Evolutionary conservation across 2,888 invertebrate species (phyloP).

Genomic region (Chydorus sphaericus): DNA sequence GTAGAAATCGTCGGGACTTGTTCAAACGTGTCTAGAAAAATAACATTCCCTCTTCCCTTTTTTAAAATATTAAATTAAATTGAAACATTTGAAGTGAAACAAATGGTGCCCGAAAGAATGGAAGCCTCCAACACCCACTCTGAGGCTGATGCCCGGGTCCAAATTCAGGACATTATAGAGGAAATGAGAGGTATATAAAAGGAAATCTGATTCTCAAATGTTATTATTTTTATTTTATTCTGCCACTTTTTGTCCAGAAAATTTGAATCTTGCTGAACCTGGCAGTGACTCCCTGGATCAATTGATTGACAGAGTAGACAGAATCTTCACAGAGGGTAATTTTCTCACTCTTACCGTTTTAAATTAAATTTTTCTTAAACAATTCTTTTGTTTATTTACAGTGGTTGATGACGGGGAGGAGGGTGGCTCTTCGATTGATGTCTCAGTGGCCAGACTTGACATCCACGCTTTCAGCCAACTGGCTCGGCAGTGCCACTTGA

Average conservation of each 20-base stretch:
- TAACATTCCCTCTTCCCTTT: background rate
- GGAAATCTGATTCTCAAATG: no score
- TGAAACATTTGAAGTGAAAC: no score
- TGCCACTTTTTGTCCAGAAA: no score
- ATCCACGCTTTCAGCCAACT: slow-evolving; percentile 1
- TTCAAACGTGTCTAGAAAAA: background rate
- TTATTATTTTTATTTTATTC: background rate
- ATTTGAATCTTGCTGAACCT: background rate
- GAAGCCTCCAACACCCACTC: background rate
- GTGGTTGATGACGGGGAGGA: background rate
- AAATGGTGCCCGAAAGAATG: background rate
- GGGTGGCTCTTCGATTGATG: background rate
- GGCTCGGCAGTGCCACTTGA: background rate
- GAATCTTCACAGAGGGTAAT: background rate
- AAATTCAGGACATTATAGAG: background rate
- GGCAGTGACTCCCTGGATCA: background rate
- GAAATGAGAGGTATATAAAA: background rate
- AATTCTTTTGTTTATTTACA: background rate
- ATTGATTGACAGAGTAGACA: background rate
- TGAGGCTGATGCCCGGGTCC: background rate
- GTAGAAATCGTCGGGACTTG: background rate
- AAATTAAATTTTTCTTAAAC: background rate
- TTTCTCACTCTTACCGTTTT: background rate
- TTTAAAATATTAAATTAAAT: background rate
- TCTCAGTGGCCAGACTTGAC: slow-evolving; percentile 3